A percentile compares a stretch with the other conserved stretches of the same genome.
Evolutionary conservation across 2,797 vertebrate genomes (phyloP).

Genomic region (Coluber constrictor): DNA sequence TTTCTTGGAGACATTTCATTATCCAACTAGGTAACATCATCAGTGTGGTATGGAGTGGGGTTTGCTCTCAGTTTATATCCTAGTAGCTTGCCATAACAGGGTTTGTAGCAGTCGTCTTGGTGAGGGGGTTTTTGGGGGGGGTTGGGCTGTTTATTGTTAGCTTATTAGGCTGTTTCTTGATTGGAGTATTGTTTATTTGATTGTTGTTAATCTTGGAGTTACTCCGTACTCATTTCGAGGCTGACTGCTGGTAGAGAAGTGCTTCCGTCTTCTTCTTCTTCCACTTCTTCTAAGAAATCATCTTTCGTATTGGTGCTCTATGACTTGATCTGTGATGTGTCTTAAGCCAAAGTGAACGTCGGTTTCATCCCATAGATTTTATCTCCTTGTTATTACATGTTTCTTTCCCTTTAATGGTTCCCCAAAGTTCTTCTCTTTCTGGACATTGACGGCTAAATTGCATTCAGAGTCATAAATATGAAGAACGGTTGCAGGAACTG

Average conservation of each 20-base stretch:
- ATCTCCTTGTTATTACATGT: neutral
- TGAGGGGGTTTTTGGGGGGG: too few relatives aligned
- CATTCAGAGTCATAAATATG: neutral
- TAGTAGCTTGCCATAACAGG: neutral
- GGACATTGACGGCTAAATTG: neutral
- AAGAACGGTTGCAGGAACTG: too few relatives aligned
- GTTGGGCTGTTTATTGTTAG: neutral
- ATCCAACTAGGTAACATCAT: neutral
- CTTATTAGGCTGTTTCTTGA: neutral
- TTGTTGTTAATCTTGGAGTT: neutral
- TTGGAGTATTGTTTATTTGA: neutral
- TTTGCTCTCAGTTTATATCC: neutral
- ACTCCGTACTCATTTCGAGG: neutral
- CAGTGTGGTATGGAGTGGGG: neutral
- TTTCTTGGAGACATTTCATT: neutral
- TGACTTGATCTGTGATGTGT: neutral
- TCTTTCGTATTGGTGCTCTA: neutral
- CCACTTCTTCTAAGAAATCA: neutral
- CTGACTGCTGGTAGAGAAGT: neutral
- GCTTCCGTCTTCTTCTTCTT: too few relatives aligned
- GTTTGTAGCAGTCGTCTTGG: neutral
- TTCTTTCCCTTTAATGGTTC: neutral
- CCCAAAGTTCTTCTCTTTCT: neutral
- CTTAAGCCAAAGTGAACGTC: neutral
- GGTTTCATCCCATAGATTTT: neutral